phyloP scores from a whole-genome alignment of 2,888 invertebrate genomes.

The Eutolmus rufibarbis region DNA sequence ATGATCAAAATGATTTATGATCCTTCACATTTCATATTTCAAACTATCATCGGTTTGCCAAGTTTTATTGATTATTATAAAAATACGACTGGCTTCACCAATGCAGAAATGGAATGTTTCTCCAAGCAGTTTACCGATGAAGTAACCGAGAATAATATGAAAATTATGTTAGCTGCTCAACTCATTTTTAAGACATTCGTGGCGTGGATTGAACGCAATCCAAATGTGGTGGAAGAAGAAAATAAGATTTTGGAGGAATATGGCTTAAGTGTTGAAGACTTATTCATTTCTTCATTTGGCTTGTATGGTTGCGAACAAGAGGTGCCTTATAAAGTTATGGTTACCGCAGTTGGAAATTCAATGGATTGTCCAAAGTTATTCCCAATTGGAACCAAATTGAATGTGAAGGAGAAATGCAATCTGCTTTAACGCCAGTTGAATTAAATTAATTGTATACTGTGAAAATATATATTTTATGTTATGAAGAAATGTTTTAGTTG shows the following conservation, averaged over 20 bases:
- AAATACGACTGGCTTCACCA: neutral
- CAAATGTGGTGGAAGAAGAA: neutral
- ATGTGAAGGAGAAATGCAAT: neutral
- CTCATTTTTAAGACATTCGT: neutral
- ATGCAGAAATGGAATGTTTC: neutral
- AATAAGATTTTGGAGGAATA: neutral
- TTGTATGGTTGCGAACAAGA: too few relatives aligned
- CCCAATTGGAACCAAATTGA: neutral
- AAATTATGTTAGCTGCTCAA: neutral
- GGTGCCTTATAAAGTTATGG: neutral
- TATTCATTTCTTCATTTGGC: neutral
- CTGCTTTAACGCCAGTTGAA: too few relatives aligned
- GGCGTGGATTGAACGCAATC: neutral
- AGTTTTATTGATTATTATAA: neutral
- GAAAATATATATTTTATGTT: too few relatives aligned
- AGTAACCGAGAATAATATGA: neutral
- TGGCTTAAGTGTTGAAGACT: neutral
- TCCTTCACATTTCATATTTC: neutral
- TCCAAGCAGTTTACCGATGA: neutral
- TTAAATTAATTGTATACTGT: too few relatives aligned
- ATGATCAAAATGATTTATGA: neutral
- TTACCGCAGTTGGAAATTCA: neutral
- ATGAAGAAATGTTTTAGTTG: too few relatives aligned
- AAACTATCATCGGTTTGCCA: neutral
- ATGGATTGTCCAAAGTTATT: neutral